These are phyloP conservation scores for Dasypolia templi DNA, from an alignment of 2,888 invertebrate genomes.

Conservation along the genomic window DNA sequence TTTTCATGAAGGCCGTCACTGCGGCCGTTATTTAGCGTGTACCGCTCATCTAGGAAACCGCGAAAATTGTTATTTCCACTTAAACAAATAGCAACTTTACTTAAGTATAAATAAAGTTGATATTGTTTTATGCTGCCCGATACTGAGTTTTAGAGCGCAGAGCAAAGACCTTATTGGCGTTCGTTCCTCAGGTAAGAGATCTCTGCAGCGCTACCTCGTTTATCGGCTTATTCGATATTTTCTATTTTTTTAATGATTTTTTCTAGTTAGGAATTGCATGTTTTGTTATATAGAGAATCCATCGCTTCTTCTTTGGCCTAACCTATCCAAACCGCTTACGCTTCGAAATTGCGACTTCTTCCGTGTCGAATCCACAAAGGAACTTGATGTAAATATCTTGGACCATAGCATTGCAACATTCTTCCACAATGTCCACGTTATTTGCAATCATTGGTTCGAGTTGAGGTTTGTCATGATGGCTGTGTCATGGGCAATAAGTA, in stretches of 20 bases:
- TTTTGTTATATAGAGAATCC: not conserved
- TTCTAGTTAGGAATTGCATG: not conserved
- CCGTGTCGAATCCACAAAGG: slow-evolving; percentile 51
- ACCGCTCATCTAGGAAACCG: no score
- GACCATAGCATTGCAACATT: slow-evolving; percentile 51
- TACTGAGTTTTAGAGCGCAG: no score
- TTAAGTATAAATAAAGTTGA: no score
- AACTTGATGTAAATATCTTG: slow-evolving; percentile 30
- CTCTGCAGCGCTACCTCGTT: no score
- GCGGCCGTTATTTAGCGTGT: no score
- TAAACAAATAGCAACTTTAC: no score
- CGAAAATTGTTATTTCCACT: no score
- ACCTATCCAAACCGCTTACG: slow-evolving; percentile 8
- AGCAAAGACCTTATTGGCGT: no score
- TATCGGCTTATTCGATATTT: not conserved
- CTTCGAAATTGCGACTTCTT: slow-evolving; percentile 16
- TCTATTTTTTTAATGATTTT: not conserved
- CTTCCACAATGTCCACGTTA: slow-evolving; percentile 31
- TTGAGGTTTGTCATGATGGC: not conserved
- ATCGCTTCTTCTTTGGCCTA: slow-evolving; percentile 6
- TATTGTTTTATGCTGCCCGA: no score
- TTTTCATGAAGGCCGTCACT: no score
- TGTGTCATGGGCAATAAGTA: no score
- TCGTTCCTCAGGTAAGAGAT: no score
- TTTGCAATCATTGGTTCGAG: not conserved